A percentile compares a stretch with the other conserved stretches of the same genome.
phyloP scores from a whole-genome alignment of 1,140 invertebrate species.

The Cherax quadricarinatus region DNA sequence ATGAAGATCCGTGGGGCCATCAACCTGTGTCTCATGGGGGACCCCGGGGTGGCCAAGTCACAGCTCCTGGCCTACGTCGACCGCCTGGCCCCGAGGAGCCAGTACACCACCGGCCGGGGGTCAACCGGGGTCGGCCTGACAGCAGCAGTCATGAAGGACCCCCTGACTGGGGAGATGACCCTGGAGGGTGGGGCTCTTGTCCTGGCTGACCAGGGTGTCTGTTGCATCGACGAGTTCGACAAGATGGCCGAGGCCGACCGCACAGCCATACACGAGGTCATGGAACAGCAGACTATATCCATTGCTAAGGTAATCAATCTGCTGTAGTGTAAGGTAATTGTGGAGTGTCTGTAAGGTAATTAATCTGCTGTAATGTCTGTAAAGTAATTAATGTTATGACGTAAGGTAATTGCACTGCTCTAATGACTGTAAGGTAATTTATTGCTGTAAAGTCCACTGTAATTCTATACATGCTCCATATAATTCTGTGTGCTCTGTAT shows the following conservation, averaged over 20 bases:
- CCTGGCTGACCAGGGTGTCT: constrained; percentile 96
- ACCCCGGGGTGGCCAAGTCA: constrained; percentile 99
- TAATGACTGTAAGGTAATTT: no score
- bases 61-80: constrained; percentile 97
- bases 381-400: no score
- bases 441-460: no score
- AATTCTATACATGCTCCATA: no score
- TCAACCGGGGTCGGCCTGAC: constrained; percentile 98
- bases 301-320: constrained; percentile 90
- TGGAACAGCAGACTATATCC: constrained; percentile 99
- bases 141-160: constrained; percentile 98
- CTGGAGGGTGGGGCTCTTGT: constrained; percentile 99
- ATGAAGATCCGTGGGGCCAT: constrained; percentile 91
- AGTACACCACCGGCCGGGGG: constrained; percentile 97
- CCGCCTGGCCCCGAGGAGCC: constrained; percentile 92
- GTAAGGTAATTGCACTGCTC: no score
- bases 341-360: no score
- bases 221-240: constrained; percentile 99
- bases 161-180: constrained; percentile 97
- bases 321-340: no score
- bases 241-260: constrained; percentile 98
- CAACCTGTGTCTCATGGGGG: constrained; percentile 99
- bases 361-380: neutral
- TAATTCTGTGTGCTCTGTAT: no score
- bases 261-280: constrained; percentile 99